Evolutionary conservation across 1,140 invertebrate genomes (phyloP), one percentile per base, ranked within the genome.

Genomic region (Meloidogyne floridensis): DNA sequence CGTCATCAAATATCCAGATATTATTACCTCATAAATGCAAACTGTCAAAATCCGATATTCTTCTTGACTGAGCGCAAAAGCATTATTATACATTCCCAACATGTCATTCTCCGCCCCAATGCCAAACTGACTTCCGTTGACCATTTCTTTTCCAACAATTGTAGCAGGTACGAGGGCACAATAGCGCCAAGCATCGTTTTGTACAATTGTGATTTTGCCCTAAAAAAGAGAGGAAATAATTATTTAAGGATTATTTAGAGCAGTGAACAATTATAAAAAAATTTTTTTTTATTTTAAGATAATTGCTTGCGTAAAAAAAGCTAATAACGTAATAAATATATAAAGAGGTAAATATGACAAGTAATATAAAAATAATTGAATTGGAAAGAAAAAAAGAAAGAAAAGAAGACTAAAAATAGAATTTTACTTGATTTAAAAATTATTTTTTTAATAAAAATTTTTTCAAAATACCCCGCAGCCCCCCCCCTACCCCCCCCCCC

Each of bases 21-120:
- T 32, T 32, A 59, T 83, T 82, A 83, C 82, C 83, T 84, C 83
- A 75, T 80, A 80, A 42, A 84, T 81, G 75, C 83, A 84, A 70
- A 84, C 83, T 8, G 76, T 84, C 47, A 84, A 56, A 47, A 84
- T 75, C 43, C 71, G 59, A 70, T 84, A 84, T 47, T 79, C 51
- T 8, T 85, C 83, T 42, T 51, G 80, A 32, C 54, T 74, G 9
- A 81, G 32, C 18, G 75, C 73, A 65, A 84, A 84, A 56, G 77
- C 76, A 47, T 77, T 78, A 13, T 84, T 76, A 56, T 84, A 84
- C 20, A 59, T 74, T 2, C 47, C 51, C 15, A 76, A 43, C 70
- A 51, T 74, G 71, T 84, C 83, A 43, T 77, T 84, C n/a, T 73
- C 83, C n/a, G 83, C 84, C n/a, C 83, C 83, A 8, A 84, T 71